A percentile compares a stretch with the other conserved stretches of the same genome.
Evolutionary conservation across 2,888 invertebrate species (phyloP).

Genomic region (Lasioglossum villosulum): DNA sequence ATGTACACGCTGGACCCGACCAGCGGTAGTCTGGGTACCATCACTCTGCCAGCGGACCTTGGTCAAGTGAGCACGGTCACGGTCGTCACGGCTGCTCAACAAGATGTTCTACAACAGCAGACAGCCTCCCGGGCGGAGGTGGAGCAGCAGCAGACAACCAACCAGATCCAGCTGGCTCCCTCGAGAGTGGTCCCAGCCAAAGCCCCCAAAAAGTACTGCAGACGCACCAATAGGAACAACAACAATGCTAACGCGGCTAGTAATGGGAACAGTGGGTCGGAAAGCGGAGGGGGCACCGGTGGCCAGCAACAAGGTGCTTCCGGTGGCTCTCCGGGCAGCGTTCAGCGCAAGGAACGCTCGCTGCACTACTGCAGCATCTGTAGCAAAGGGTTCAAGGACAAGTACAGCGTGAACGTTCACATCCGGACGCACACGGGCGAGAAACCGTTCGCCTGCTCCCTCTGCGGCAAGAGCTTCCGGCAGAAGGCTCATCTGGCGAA

Average conservation of each 20-base stretch:
- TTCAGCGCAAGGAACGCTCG: conserved; percentile 93
- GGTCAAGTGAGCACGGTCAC: conserved; percentile 82
- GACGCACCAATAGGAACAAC: conserved; percentile 85
- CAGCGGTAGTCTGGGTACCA: conserved; percentile 82
- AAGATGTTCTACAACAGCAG: conserved; percentile 76
- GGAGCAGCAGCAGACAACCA: conserved; percentile 85
- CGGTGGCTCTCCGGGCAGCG: conserved; percentile 82
- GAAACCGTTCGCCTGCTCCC: conserved; percentile 97
- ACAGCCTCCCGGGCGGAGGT: conserved; percentile 81
- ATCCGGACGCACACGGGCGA: conserved; percentile 99
- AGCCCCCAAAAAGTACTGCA: conserved; percentile 89
- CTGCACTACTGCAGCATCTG: conserved; percentile 97
- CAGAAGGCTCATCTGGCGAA: conserved; percentile 97
- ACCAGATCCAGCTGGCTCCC: conserved; percentile 85
- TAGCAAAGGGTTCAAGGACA: conserved; percentile 97
- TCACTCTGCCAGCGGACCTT: conserved; percentile 82
- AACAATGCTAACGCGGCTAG: conserved; percentile 75
- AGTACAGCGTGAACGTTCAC: conserved; percentile 99
- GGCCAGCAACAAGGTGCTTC: conserved; percentile 78
- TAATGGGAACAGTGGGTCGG: conserved; percentile 57
- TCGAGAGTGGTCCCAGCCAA: conserved; percentile 88
- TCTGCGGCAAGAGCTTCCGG: conserved; percentile 96
- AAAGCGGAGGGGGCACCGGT: conserved; percentile 44
- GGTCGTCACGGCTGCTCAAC: conserved; percentile 81
- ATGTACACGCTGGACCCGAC: conserved; percentile 83